phyloP scores from a whole-genome alignment of 2,797 vertebrate genomes.

The Austrolebias charrua region DNA sequence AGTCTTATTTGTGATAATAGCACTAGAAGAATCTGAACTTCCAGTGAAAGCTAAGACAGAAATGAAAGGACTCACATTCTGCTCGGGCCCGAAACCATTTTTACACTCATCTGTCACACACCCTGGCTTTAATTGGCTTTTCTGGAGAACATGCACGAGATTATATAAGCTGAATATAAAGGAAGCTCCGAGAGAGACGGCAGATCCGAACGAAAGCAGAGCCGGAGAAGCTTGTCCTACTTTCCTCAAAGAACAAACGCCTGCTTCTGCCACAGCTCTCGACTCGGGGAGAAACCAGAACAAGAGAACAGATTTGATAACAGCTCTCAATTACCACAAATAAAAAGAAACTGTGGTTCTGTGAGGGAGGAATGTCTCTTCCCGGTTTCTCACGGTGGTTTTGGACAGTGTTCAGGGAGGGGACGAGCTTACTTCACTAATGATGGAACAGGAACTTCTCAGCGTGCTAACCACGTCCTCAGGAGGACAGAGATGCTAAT shows the following conservation, averaged over 20 bases:
- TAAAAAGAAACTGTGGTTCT: conserved; percentile 36
- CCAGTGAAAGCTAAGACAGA: too few species aligned
- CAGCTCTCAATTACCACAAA: conserved; percentile 45
- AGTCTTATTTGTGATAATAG: too few species aligned
- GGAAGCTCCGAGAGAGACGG: conserved; percentile 35
- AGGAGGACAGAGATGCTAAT: conserved; percentile 41
- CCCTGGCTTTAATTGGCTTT: conserved; percentile 9
- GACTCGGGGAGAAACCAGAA: conserved; percentile 29
- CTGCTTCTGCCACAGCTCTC: conserved; percentile 32
- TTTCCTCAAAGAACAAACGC: conserved; percentile 56
- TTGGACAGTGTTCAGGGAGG: conserved; percentile 29
- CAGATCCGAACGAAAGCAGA: conserved; percentile 44
- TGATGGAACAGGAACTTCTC: conserved; percentile 50
- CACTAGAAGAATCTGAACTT: too few species aligned
- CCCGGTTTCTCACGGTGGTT: conserved; percentile 31
- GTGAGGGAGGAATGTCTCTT: conserved; percentile 15
- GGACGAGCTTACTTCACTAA: conserved; percentile 45
- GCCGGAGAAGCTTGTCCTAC: conserved; percentile 58
- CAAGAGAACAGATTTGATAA: conserved; percentile 50
- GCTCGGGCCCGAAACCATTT: neutral
- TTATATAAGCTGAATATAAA: conserved; percentile 34
- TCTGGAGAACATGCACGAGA: conserved; percentile 7
- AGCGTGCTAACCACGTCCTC: conserved; percentile 42
- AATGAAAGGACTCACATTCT: too few species aligned
- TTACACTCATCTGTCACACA: neutral